Percentiles rank a stretch among this genome's conserved stretches.
Conservation (phyloP, 2,797 vertebrate genomes). For the Lithobates sylvaticus region DNA sequence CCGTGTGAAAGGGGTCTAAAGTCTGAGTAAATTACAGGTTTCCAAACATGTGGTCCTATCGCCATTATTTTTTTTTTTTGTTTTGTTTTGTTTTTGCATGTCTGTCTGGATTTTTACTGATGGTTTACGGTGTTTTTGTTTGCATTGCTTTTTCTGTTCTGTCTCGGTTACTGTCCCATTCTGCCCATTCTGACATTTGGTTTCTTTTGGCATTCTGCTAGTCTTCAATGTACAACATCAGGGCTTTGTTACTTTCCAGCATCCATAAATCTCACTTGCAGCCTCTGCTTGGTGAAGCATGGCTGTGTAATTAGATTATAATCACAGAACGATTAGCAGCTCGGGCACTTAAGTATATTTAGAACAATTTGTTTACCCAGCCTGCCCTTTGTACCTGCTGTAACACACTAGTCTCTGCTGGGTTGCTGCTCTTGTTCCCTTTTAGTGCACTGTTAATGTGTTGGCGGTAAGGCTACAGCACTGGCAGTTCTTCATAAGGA, state of each 20-base stretch:
- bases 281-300: neutral
- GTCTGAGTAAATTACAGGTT: too few relatives aligned
- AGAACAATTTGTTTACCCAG: conserved; percentile 25
- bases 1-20: too few relatives aligned
- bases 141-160: neutral
- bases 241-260: neutral
- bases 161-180: too few relatives aligned
- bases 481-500: neutral
- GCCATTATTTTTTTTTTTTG: too few relatives aligned
- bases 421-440: neutral
- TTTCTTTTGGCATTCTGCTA: neutral
- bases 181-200: too few relatives aligned
- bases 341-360: conserved; percentile 24
- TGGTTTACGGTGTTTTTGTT: neutral
- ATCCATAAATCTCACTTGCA: neutral
- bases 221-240: neutral
- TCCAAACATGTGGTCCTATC: too few relatives aligned
- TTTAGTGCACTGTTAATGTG: neutral
- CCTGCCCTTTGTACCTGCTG: conserved; percentile 32
- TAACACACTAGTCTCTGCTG: neutral
- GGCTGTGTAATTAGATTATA: conserved; percentile 34
- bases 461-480: neutral
- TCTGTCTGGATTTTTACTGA: too few relatives aligned
- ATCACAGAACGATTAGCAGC: conserved; percentile 33
- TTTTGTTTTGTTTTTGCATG: too few relatives aligned